Base-by-base conservation (phyloP, 2,797 vertebrate genomes). In the Brachyrhaphis roseni region DNA sequence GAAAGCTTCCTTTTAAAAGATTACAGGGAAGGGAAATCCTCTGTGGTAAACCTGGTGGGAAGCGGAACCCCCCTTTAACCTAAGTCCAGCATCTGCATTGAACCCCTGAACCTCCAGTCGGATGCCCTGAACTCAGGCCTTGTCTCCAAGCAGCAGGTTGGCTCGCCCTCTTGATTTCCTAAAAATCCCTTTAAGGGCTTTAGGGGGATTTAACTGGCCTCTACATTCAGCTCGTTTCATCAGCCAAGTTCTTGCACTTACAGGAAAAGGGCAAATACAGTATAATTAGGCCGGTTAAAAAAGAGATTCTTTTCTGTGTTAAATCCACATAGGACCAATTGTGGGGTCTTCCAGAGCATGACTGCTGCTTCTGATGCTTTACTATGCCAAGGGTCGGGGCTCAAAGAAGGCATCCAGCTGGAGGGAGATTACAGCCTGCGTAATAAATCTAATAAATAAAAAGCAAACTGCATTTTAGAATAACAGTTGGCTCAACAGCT, bases 181-280 rank as follows among this genome's bases (percentile, higher is more conserved):
- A 86, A 82, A 90, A 91, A 94, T 93, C 88, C 86, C 85, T 89
- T 91, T 90, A 91, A 90, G 89, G 91, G 90, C 91, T 91, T 91
- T 89, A 88, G 84, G 79, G 81, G 87, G 91, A 92, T 91, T 92
- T 91, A 93, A 90, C 89, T 70, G 79, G 82, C 84, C 79, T 90
- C 91, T 85, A 81, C 91, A 87, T 89, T 81, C 90, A 88, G 75
- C 79, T 36, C 82, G 79, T 91, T 86, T 91, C 82, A 79, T 84
- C 84, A 82, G 87, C 89, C 87, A 82, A 89, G 88, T 88, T 87
- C 79, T 82, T 84, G 84, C 45, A 68, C 88, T 89, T 86, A 87
- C 87, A 90, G 88, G 84, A 91, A 91, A 92, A 93, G 82, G 86
- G 72, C 72, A 77, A 87, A 90, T 87, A 88, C 85, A 80, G 86